A percentile compares a stretch with the other conserved stretches of the same genome.
phyloP scores from a whole-genome alignment of 2,113 vertebrate species.

The Okapia johnstoni region DNA sequence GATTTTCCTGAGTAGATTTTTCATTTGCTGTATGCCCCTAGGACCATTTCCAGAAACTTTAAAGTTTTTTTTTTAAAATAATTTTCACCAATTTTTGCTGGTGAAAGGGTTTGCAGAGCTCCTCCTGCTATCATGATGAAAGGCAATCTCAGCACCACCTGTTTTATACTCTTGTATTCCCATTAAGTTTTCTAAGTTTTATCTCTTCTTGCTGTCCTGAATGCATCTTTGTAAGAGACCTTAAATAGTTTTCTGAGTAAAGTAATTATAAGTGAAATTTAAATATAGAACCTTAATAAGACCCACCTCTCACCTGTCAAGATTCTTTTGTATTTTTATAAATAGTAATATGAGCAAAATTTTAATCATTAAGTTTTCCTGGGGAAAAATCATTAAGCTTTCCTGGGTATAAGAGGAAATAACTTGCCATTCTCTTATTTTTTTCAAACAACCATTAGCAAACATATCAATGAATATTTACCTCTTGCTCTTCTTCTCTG shows the following conservation, averaged over 20 bases:
- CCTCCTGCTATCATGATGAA: neutral
- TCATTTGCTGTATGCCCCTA: neutral
- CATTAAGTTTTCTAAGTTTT: neutral
- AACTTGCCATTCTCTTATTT: neutral
- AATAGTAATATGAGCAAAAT: neutral
- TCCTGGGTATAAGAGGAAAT: neutral
- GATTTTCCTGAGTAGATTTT: neutral
- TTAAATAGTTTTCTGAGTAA: constrained; percentile 20
- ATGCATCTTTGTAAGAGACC: neutral
- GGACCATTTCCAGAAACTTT: neutral
- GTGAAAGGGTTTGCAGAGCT: neutral
- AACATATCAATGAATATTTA: constrained; percentile 30
- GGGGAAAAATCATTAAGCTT: neutral
- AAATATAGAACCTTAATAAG: neutral
- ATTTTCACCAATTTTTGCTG: neutral
- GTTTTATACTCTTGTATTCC: neutral
- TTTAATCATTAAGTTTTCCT: constrained; percentile 12
- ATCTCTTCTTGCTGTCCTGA: neutral
- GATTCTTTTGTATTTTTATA: constrained; percentile 22
- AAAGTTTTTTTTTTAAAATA: neutral
- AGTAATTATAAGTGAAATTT: neutral
- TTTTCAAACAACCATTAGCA: neutral
- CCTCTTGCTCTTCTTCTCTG: constrained; percentile 41
- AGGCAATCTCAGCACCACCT: neutral
- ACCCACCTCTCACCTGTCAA: neutral